Evolutionary conservation across 2,797 vertebrate genomes (phyloP).

Genomic region (Tinamus major): DNA sequence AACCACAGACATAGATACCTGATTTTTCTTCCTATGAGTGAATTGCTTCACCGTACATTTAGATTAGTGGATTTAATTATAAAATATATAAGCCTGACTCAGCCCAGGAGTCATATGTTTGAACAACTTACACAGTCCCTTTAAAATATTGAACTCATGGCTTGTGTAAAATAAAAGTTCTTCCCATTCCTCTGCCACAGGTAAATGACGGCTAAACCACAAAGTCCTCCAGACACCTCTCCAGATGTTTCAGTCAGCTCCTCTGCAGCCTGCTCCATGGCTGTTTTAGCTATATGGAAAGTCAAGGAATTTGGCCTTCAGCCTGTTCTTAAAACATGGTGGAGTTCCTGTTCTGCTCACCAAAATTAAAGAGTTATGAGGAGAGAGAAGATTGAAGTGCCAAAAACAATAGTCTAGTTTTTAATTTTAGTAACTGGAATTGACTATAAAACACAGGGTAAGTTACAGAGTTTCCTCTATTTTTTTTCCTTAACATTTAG

Average conservation of each 20-base stretch:
- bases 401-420: constrained; percentile 38
- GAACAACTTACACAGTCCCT: not conserved
- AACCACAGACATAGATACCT: not conserved
- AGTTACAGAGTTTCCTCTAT: not conserved
- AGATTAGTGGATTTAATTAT: not conserved
- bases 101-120: not conserved
- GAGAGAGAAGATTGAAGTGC: not conserved
- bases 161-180: not conserved
- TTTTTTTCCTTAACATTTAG: not conserved
- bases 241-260: not conserved
- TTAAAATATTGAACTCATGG: not conserved
- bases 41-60: not conserved
- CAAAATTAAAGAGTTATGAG: constrained; percentile 3
- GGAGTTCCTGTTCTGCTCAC: not conserved
- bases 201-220: not conserved
- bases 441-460: not conserved
- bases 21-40: not conserved
- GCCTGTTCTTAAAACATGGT: not conserved
- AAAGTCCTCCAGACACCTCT: not conserved
- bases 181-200: not conserved
- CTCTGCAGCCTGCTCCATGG: not conserved
- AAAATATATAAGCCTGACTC: not conserved
- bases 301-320: not conserved
- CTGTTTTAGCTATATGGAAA: not conserved
- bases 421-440: constrained; percentile 42